A percentile compares a stretch with the other conserved stretches of the same genome.
Conservation (phyloP, 1,140 invertebrate species). For the Gryon sp. region DNA sequence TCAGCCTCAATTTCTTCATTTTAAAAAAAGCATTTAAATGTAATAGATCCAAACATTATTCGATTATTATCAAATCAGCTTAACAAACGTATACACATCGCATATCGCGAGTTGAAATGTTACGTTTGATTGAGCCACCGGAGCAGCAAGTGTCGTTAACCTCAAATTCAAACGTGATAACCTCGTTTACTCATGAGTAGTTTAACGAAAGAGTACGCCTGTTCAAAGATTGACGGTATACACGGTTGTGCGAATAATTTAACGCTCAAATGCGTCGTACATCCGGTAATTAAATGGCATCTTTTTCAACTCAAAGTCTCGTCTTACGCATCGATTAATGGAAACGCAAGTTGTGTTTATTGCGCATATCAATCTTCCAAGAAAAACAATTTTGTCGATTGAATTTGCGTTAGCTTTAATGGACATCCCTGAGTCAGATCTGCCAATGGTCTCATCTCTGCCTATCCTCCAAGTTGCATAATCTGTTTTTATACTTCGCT, state of each 20-base stretch:
- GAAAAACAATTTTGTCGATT: conserved; percentile 29
- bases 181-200: conserved; percentile 6
- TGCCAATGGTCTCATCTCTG: not conserved
- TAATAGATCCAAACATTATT: too few relatives aligned
- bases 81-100: too few relatives aligned
- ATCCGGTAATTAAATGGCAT: conserved; percentile 19
- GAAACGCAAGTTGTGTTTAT: conserved; percentile 18
- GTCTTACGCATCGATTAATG: conserved; percentile 23
- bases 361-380: conserved; percentile 23
- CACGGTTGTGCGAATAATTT: conserved; percentile 10
- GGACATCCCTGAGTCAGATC: conserved; percentile 1
- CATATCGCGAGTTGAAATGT: too few relatives aligned
- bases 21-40: too few relatives aligned
- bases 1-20: too few relatives aligned
- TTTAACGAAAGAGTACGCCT: not conserved
- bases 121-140: not conserved
- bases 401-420: conserved; percentile 6
- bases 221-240: conserved; percentile 11
- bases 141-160: conserved; percentile 2
- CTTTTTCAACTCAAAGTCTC: conserved; percentile 12
- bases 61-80: too few relatives aligned
- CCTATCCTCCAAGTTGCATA: not conserved
- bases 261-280: conserved; percentile 19
- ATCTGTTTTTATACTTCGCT: not conserved
- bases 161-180: conserved; percentile 7